A percentile compares a stretch with the other conserved stretches of the same genome.
Conservation (phyloP, 2,113 vertebrate genomes). For the Seriola aureovittata region DNA sequence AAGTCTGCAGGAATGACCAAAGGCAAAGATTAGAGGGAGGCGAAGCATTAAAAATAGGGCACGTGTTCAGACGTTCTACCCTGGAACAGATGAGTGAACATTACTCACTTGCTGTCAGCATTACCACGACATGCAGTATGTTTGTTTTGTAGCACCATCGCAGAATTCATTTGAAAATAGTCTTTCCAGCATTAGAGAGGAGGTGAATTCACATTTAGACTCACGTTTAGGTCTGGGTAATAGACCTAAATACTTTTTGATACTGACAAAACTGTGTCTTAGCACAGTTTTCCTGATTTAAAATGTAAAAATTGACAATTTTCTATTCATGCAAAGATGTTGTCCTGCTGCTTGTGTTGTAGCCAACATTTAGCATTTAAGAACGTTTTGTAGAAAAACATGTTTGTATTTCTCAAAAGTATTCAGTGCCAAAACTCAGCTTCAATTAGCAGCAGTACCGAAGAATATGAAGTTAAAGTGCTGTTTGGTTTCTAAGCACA, state of each 20-base stretch:
- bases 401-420: not conserved
- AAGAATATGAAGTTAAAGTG: not conserved
- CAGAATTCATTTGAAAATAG: not conserved
- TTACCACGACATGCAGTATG: not conserved
- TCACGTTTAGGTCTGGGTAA: not conserved
- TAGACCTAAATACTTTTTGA: not conserved
- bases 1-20: slow-evolving; percentile 39
- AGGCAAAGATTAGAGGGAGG: slow-evolving; percentile 38
- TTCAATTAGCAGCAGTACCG: not conserved
- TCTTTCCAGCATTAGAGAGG: not conserved
- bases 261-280: not conserved
- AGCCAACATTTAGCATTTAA: not conserved
- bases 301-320: not conserved
- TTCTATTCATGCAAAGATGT: not conserved
- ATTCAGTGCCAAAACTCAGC: not conserved
- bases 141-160: not conserved
- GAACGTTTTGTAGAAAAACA: not conserved
- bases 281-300: not conserved
- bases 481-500: slow-evolving; percentile 6
- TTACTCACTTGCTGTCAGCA: not conserved
- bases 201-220: not conserved
- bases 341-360: too few relatives aligned
- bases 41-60: slow-evolving; percentile 36
- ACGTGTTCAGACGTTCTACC: slow-evolving; percentile 20
- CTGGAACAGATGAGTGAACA: slow-evolving; percentile 43